Conservation (phyloP, 2,888 invertebrate species). For the Hyles lineata region DNA sequence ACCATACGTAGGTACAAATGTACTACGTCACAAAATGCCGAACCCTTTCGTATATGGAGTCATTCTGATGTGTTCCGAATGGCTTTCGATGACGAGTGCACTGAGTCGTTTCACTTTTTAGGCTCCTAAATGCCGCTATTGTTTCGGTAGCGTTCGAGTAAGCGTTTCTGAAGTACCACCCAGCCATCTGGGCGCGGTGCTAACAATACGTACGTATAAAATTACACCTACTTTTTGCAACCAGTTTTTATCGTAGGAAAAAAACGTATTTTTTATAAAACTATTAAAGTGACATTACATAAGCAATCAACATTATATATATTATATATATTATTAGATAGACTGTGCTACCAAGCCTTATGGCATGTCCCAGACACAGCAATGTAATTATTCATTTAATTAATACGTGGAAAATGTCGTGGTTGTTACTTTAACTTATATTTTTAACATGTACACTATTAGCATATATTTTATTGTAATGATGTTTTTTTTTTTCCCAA, state of each 20-base stretch:
- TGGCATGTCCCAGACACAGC: too few relatives aligned
- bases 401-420: too few relatives aligned
- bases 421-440: too few relatives aligned
- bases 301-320: conserved; percentile 58
- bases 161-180: conserved; percentile 50
- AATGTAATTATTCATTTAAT: too few relatives aligned
- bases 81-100: conserved; percentile 81
- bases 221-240: conserved; percentile 18
- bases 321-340: too few relatives aligned
- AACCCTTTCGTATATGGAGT: conserved; percentile 68
- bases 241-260: neutral
- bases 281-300: conserved; percentile 44
- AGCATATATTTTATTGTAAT: too few relatives aligned
- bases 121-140: conserved; percentile 78
- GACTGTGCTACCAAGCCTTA: too few relatives aligned
- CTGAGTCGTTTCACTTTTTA: conserved; percentile 76
- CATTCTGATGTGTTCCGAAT: conserved; percentile 75
- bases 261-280: neutral
- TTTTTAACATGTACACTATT: too few relatives aligned
- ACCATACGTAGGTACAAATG: conserved; percentile 57
- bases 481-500: too few relatives aligned
- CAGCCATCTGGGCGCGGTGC: conserved; percentile 21
- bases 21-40: conserved; percentile 34
- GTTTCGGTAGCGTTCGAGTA: conserved; percentile 64
- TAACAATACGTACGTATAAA: conserved; percentile 24